Evolutionary conservation across 2,797 vertebrate species (phyloP).

Genomic region (Atherinosoma microstoma): DNA sequence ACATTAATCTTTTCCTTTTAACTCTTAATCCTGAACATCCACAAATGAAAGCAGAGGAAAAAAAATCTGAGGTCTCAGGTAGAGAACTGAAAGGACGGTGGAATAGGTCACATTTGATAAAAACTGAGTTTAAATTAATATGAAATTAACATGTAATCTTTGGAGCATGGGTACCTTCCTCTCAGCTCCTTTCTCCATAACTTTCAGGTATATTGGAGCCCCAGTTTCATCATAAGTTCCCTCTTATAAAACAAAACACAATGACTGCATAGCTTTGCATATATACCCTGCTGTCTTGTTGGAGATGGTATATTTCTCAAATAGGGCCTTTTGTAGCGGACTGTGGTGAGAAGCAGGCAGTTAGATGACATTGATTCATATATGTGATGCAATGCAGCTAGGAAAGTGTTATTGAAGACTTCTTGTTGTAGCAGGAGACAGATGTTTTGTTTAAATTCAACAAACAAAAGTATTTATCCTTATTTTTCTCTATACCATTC

Average conservation of each 20-base stretch:
- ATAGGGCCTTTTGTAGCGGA: background rate
- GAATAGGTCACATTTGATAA: too few relatives aligned
- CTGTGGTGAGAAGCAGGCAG: background rate
- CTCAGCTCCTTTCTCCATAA: background rate
- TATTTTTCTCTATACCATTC: background rate
- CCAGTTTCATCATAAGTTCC: background rate
- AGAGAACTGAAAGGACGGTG: background rate
- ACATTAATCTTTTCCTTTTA: background rate
- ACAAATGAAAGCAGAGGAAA: background rate
- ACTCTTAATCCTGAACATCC: background rate
- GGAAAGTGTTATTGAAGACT: too few relatives aligned
- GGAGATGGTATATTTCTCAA: background rate
- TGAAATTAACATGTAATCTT: background rate
- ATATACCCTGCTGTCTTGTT: background rate
- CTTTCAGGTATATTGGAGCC: background rate
- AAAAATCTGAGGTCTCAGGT: too few relatives aligned
- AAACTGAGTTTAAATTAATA: too few relatives aligned
- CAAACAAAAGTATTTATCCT: background rate
- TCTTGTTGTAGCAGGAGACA: too few relatives aligned
- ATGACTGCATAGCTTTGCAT: too few relatives aligned
- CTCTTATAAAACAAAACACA: background rate
- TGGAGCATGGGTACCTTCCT: background rate
- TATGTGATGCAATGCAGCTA: background rate
- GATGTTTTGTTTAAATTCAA: too few relatives aligned
- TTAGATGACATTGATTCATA: background rate